Conservation (phyloP, 2,797 vertebrate genomes). For the Aplochiton taeniatus region DNA sequence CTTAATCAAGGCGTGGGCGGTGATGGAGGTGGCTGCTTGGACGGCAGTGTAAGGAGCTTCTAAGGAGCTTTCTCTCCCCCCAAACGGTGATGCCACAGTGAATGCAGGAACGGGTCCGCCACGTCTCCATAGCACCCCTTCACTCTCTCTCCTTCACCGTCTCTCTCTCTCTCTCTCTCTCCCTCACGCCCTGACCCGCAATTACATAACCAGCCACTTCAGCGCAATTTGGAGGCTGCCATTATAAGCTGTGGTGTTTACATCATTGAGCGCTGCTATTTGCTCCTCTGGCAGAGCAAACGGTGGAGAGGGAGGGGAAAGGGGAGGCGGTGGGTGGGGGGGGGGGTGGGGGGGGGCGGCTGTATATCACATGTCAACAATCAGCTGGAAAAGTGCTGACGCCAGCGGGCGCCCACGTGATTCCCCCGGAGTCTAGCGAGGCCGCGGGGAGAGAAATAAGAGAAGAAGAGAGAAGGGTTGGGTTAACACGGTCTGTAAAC, state of each 20-base stretch:
- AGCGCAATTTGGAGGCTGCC: conserved; percentile 51
- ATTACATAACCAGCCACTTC: conserved; percentile 63
- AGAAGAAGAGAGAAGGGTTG: conserved; percentile 43
- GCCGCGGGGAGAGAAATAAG: neutral
- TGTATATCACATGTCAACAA: too few species aligned
- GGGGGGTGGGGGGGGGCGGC: too few species aligned
- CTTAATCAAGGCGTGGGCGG: conserved; percentile 57
- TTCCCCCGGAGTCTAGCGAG: neutral
- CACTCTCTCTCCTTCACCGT: neutral
- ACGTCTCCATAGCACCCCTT: too few species aligned
- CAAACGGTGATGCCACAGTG: conserved; percentile 1
- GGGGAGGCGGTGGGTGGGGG: conserved; percentile 13
- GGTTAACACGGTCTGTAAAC: conserved; percentile 21
- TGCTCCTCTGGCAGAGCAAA: neutral
- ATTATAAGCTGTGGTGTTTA: conserved; percentile 59
- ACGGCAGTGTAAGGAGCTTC: conserved; percentile 37
- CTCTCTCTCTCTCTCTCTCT: conserved; percentile 30
- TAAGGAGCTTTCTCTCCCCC: conserved; percentile 16
- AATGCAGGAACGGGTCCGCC: too few species aligned
- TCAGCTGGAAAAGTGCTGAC: too few species aligned
- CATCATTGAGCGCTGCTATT: conserved; percentile 37
- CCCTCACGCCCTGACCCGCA: conserved; percentile 44
- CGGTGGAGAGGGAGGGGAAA: conserved; percentile 29
- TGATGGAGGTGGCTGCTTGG: conserved; percentile 34
- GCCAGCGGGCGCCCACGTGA: too few species aligned